Evolutionary conservation across 2,888 invertebrate genomes (phyloP).

Genomic region (Sphecodes monilicornis): DNA sequence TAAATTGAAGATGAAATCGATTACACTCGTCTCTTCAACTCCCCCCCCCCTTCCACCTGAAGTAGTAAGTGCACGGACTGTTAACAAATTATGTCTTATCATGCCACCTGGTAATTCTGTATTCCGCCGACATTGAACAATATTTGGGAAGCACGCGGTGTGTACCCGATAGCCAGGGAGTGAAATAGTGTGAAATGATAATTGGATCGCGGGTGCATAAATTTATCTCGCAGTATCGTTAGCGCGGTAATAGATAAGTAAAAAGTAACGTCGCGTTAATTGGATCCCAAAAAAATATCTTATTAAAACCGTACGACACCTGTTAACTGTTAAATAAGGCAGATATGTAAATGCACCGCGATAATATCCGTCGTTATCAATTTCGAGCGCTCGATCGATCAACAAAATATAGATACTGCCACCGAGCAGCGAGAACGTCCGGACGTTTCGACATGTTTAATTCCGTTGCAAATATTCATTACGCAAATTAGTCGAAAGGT

Average conservation of each 20-base stretch:
- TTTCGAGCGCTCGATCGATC: background rate
- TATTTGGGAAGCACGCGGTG: background rate
- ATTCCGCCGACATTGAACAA: background rate
- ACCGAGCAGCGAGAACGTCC: background rate
- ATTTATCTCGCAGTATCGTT: constrained; percentile 11
- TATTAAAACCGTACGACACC: constrained; percentile 18
- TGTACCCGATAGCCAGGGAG: background rate
- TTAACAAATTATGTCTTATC: constrained; percentile 16
- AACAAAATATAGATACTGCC: background rate
- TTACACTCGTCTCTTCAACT: background rate
- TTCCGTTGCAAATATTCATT: background rate
- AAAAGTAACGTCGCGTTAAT: constrained; percentile 19
- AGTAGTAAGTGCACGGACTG: background rate
- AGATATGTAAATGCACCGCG: constrained; percentile 4
- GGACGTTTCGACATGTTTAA: background rate
- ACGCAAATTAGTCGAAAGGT: background rate
- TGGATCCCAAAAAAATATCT: constrained; percentile 13
- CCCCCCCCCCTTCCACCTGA: too few relatives aligned
- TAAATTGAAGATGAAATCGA: background rate
- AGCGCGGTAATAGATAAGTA: constrained; percentile 5
- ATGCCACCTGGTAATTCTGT: constrained; percentile 5
- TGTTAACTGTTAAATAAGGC: constrained; percentile 20
- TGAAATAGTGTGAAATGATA: constrained; percentile 4
- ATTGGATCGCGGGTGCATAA: constrained; percentile 5
- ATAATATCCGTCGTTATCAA: background rate